These are phyloP conservation scores for Leptothorax acervorum DNA, from an alignment of 2,888 invertebrate genomes.

Conservation along the genomic window DNA sequence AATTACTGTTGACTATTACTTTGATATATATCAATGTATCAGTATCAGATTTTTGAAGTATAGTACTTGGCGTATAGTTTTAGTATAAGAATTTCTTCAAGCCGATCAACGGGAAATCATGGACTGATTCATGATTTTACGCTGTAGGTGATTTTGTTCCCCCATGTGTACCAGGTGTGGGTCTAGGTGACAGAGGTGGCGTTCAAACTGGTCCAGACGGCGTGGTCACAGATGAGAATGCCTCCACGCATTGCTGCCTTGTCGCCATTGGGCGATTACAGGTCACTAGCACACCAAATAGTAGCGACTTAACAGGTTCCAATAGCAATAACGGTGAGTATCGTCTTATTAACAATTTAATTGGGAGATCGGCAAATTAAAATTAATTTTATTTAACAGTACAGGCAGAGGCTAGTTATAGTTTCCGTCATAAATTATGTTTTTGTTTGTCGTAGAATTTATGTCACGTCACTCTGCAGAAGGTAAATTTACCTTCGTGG, in stretches of 20 bases:
- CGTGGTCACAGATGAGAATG: conserved; percentile 88
- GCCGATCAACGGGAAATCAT: conserved; percentile 67
- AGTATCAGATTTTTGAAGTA: background rate
- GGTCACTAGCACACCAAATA: conserved; percentile 98
- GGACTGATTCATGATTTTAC: conserved; percentile 86
- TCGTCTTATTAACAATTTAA: background rate
- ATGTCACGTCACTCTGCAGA: conserved; percentile 98
- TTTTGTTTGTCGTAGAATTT: conserved; percentile 90
- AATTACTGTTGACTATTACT: background rate
- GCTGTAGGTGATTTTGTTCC: conserved; percentile 85
- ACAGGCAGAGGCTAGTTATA: background rate
- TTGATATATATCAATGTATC: background rate
- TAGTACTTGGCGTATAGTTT: background rate
- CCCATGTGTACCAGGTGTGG: conserved; percentile 86
- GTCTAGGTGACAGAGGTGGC: conserved; percentile 88
- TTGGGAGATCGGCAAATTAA: background rate
- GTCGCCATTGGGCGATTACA: conserved; percentile 99
- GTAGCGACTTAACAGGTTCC: conserved; percentile 94
- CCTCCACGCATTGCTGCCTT: conserved; percentile 96
- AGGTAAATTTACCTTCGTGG: conserved; percentile 99
- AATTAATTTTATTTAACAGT: background rate
- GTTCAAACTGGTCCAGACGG: conserved; percentile 89
- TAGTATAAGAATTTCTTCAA: conserved; percentile 28
- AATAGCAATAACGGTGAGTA: conserved; percentile 89
- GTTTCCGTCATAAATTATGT: background rate